Conservation (phyloP, 2,113 vertebrate genomes). For the Lathamus discolor region DNA sequence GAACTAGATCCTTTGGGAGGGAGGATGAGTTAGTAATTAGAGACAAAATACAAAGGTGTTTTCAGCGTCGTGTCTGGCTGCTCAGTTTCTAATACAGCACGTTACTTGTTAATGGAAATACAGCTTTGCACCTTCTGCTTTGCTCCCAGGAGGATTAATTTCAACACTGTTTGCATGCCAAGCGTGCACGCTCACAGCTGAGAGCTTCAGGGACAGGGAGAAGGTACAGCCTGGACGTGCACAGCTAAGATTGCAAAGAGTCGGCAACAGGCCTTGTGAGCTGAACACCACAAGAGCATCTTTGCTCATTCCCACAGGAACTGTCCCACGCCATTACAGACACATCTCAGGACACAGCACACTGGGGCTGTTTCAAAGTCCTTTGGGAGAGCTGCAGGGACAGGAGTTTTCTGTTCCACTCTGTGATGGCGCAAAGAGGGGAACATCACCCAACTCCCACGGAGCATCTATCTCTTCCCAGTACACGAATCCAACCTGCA, state of each 20-base stretch:
- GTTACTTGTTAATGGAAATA: conserved; percentile 35
- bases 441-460: neutral
- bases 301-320: neutral
- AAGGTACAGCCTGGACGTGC: neutral
- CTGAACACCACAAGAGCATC: neutral
- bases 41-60: conserved; percentile 8
- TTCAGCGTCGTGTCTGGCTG: neutral
- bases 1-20: neutral
- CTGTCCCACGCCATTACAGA: neutral
- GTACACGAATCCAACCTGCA: neutral
- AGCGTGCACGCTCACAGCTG: conserved; percentile 4
- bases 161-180: conserved; percentile 7
- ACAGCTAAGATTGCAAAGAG: neutral
- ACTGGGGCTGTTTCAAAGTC: accelerated
- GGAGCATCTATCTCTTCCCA: neutral
- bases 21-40: neutral
- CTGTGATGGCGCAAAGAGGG: neutral
- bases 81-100: neutral
- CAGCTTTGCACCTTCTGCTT: conserved; percentile 41
- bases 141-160: conserved; percentile 34
- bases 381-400: neutral
- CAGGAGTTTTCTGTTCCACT: neutral
- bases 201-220: neutral
- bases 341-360: neutral
- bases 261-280: neutral